Evolutionary conservation across 2,113 vertebrate genomes (phyloP), one percentile per base, ranked within the genome.

Genomic region (Tyrannus savana): DNA sequence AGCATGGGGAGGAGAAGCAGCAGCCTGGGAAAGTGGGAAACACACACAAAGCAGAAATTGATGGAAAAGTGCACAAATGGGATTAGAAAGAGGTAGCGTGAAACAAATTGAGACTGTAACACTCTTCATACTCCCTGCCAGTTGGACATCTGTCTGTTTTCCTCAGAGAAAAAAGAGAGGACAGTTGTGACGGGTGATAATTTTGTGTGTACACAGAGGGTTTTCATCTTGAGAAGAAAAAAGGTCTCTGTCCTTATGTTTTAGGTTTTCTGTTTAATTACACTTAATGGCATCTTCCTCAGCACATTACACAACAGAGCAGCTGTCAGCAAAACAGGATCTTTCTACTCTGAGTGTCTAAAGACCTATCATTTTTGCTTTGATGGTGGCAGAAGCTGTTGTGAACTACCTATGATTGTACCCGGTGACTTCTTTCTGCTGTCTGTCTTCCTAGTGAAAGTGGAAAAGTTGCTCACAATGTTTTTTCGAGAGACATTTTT

Each of bases 201-300:
- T 96, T 97, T 96, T 95, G 25, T 77, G 53, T 58, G 49, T 87
- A 88, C 69, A 74, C 78, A 64, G 31, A 96, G 73, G 69, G 58
- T 96, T 96, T 96, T 94, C 73, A 82, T 96, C 78, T 84, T 60
- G 72, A 96, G 91, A 75, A 96, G 88, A 87, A 85, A 92, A 85
- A 92, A 93, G 88, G 91, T 86, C 92, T 89, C 81, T 53, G 55
- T 96, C 95, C 94, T 96, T 96, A 94, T 96, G 94, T 91, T 97
- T 96, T 91, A 96, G 46, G 53, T 78, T 90, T 95, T 96, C 92
- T 87, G 95, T 96, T 97, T 97, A 97, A 97, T 97, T 96, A 97
- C 81, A 84, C 82, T 89, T 97, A 97, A 97, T 96, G 93, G 72
- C 10, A 4, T 89, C 92, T 94, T 97, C 89, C 79, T 96, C 79